A percentile compares a stretch with the other conserved stretches of the same genome.
phyloP scores from a whole-genome alignment of 2,797 vertebrate species.

The Sebastes trivittatus region DNA sequence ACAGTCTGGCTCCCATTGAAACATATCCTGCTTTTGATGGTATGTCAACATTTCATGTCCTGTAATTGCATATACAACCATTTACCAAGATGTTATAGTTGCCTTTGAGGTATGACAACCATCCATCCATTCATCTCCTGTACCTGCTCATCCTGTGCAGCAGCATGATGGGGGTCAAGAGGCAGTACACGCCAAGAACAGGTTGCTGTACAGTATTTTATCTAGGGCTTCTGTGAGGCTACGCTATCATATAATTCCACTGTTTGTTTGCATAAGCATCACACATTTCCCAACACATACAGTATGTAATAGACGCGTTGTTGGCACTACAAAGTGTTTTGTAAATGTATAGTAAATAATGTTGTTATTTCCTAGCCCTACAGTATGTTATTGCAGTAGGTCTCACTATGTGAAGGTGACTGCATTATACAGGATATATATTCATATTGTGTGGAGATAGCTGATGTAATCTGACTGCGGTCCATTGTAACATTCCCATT shows the following conservation, averaged over 20 bases:
- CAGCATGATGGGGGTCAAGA: neutral
- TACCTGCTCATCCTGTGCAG: neutral
- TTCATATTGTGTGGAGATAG: neutral
- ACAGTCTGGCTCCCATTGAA: neutral
- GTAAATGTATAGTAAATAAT: neutral
- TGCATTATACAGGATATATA: neutral
- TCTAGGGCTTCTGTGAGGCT: neutral
- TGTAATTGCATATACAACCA: neutral
- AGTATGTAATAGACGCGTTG: rapidly evolving
- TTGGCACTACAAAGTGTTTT: neutral
- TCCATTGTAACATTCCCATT: neutral
- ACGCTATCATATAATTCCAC: neutral
- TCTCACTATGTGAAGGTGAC: neutral
- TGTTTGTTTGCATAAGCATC: neutral
- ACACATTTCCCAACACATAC: neutral
- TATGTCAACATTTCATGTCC: neutral
- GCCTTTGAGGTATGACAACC: neutral
- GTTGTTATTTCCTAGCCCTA: neutral
- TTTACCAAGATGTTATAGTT: neutral
- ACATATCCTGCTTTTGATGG: neutral
- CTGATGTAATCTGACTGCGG: slow-evolving; percentile 16
- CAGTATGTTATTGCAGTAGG: neutral
- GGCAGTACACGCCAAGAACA: neutral
- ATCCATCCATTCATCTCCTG: neutral
- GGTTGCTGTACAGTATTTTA: neutral